Percentiles rank a stretch among this genome's conserved stretches.
These are phyloP conservation scores for Brenthis ino DNA, from an alignment of 2,888 invertebrate species.

Conservation along the genomic window DNA sequence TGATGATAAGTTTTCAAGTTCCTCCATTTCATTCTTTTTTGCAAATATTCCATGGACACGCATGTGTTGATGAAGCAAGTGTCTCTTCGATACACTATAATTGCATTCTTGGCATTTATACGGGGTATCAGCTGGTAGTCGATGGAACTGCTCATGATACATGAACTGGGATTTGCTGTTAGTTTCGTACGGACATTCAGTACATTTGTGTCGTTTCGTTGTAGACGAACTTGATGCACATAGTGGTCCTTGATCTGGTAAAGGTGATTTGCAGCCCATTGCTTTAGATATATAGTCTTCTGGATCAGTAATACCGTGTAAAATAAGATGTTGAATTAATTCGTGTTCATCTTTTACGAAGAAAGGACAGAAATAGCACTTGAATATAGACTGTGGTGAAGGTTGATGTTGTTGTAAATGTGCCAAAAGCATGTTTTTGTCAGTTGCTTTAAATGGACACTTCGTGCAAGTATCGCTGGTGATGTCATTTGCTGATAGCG, in stretches of 20 bases:
- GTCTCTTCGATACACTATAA: conserved; percentile 91
- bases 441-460: conserved; percentile 87
- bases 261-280: conserved; percentile 64
- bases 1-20: conserved; percentile 60
- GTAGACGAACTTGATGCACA: conserved; percentile 50
- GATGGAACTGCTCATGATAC: conserved; percentile 93
- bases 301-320: conserved; percentile 84
- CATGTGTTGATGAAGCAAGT: conserved; percentile 91
- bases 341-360: conserved; percentile 87
- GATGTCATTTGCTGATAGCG: conserved; percentile 56
- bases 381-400: conserved; percentile 86
- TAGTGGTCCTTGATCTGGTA: conserved; percentile 47
- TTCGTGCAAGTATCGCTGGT: conserved; percentile 82
- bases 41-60: conserved; percentile 86
- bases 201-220: conserved; percentile 88
- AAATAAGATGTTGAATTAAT: conserved; percentile 85
- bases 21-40: conserved; percentile 71
- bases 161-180: conserved; percentile 93
- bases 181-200: conserved; percentile 91
- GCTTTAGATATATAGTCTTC: conserved; percentile 79
- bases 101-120: conserved; percentile 92
- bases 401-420: conserved; percentile 88
- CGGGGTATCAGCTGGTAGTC: conserved; percentile 85
- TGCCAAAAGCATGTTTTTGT: conserved; percentile 81
- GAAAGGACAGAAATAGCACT: conserved; percentile 91